Base-by-base conservation (phyloP, 1,140 invertebrate genomes). In the Drosophila oshimai region DNA sequence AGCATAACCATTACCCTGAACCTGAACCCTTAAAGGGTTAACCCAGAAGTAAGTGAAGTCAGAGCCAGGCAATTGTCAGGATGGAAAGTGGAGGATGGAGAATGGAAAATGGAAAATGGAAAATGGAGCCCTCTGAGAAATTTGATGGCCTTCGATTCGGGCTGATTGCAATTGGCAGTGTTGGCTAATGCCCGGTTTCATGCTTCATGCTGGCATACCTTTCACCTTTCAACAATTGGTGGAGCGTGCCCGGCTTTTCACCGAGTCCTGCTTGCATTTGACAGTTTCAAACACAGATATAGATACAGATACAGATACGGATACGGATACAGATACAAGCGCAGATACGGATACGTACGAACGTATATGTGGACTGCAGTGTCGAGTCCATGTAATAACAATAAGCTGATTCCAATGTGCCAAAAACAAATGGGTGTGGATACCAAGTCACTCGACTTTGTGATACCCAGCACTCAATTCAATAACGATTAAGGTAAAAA, bases 341-440 rank as follows among this genome's bases (percentile, higher is more conserved):
- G 28, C 29, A 45, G 18, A 22, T 13, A 26, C 13, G 34, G 33
- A 64, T 53, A n/a, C 28, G 49, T 29, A 20, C 18, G 3, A 9
- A 33, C 42, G 44, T 45, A 69, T 47, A n/a, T n/a, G n/a, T 57
- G 44, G 28, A n/a, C 20, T 72, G 45, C 41, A 60, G 20, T 36
- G 39, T 55, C 54, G 61, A 76, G 81, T 81, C 74, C 45, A 87
- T 86, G 87, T 76, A 87, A 86, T 87, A 86, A 87, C 81, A 81
- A 86, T 86, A 80, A 87, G 80, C 61, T 26, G 20, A 12, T 4
- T 24, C 13, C 54, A 10, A 60, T 60, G 57, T 54, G 79, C 50
- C 60, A 49, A 31, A 62, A 31, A 33, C 51, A 31, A 42, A 42
- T 55, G 17, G 17, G 18, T 4, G 4, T 6, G 13, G 10, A 17